Conservation (phyloP, 2,797 vertebrate genomes). For the Peromyscus nudipes region DNA sequence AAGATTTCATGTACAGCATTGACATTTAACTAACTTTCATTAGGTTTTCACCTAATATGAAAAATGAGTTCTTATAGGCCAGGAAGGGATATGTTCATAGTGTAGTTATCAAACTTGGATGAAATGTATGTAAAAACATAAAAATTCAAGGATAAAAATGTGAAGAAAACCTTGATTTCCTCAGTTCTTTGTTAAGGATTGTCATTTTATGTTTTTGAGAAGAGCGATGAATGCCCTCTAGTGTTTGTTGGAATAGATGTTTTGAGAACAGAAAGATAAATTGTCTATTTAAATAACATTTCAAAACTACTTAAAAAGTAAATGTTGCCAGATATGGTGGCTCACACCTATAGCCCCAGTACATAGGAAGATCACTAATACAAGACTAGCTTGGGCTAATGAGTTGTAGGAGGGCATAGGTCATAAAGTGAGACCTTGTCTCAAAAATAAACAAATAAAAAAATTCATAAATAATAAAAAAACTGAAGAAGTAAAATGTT, state of each 20-base stretch:
- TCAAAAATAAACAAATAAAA: background rate
- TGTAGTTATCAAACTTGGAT: background rate
- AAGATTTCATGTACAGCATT: background rate
- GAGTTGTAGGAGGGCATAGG: background rate
- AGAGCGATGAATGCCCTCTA: slow-evolving; percentile 88
- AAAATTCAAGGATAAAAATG: background rate
- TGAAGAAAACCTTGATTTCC: background rate
- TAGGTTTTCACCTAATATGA: background rate
- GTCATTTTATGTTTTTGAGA: slow-evolving; percentile 33
- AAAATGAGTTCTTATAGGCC: background rate
- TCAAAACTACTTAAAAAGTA: slow-evolving; percentile 57
- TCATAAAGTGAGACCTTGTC: background rate
- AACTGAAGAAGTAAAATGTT: slow-evolving; percentile 38
- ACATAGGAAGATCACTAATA: background rate
- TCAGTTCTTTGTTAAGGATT: background rate
- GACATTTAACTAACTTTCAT: slow-evolving; percentile 27
- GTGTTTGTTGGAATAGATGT: slow-evolving; percentile 83
- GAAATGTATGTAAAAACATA: background rate
- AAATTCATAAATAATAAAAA: background rate
- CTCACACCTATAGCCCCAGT: background rate
- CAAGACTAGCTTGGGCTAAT: background rate
- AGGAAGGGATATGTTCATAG: background rate
- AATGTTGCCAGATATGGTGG: background rate
- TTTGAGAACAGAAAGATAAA: slow-evolving; percentile 53
- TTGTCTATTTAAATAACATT: slow-evolving; percentile 4